Base-by-base conservation (phyloP, 2,888 invertebrate genomes). In the Meta bourneti region DNA sequence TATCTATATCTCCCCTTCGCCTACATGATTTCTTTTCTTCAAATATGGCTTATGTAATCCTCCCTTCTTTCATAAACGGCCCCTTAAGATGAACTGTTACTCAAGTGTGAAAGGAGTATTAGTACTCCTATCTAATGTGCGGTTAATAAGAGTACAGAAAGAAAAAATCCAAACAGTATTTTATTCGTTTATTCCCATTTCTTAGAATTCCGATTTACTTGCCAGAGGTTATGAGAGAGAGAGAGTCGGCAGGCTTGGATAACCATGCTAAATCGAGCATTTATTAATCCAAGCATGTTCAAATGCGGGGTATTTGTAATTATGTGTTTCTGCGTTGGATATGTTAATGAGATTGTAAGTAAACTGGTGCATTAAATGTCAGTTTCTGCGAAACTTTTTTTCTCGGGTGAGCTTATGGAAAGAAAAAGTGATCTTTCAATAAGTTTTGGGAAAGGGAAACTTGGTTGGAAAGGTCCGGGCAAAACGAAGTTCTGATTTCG, bases 41-140 rank as follows among this genome's bases (percentile, higher is more conserved):
- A 34, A n/a, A 16, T 69, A 16, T 71, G 70, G n/a, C 69, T 86
- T 61, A 13, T 54, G 8, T 69, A 69, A 86, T 86, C 70, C 34
- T 51, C 49, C 9, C 49, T 72, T 75, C 61, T 54, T 84, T 84
- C 79, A 87, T 80, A 80, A 52, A 20, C 79, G 61, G 61, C 49
- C 80, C 77, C 79, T 87, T 54, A 51, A 87, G 79, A 80, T 69
- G 72, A 71, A 88, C 74, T 81, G 54, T 80, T 61, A 88, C 49
- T 81, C 88, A 88, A 81, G 88, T 88, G 88, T 88, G 20, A 88
- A 88, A 71, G 52, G 80, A 61, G 54, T 51, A 81, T 88, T 88
- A 88, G 78, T 54, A 71, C 16, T 81, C 34, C 71, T 87, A 80
- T 87, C 79, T 80, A 79, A 87, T 72, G 34, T 61, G 52, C 70